Conservation (phyloP, 2,797 vertebrate genomes). For the Micropoecilia bifurca region DNA sequence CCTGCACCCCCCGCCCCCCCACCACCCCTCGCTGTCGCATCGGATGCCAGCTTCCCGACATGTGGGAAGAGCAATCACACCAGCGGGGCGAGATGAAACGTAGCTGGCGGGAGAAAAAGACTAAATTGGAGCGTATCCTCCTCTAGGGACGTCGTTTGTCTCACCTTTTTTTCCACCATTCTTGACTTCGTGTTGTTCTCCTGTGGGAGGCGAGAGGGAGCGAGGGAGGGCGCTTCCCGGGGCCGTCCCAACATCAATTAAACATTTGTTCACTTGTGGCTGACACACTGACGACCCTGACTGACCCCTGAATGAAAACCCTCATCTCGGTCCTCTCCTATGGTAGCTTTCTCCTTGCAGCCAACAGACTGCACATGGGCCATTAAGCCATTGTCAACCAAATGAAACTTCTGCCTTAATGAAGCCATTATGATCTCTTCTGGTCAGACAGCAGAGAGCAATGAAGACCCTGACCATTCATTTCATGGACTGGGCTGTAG, state of each 20-base stretch:
- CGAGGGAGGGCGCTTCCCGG: constrained; percentile 71
- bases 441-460: constrained; percentile 79
- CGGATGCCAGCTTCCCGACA: constrained; percentile 76
- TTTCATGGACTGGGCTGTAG: constrained; percentile 85
- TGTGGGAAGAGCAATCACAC: constrained; percentile 80
- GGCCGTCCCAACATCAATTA: constrained; percentile 86
- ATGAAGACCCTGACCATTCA: constrained; percentile 84
- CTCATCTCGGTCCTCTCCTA: constrained; percentile 79
- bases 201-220: constrained; percentile 69
- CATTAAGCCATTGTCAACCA: constrained; percentile 88
- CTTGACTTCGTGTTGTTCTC: constrained; percentile 75
- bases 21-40: constrained; percentile 48
- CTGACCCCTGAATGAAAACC: constrained; percentile 81
- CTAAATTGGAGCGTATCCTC: constrained; percentile 84
- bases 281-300: constrained; percentile 80
- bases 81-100: constrained; percentile 78
- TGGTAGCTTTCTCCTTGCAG: constrained; percentile 54
- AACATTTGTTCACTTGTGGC: constrained; percentile 84
- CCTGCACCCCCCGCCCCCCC: constrained; percentile 32
- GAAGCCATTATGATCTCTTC: constrained; percentile 87
- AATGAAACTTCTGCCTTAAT: constrained; percentile 87
- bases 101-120: constrained; percentile 67
- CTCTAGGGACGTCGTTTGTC: constrained; percentile 76
- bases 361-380: constrained; percentile 78
- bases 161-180: constrained; percentile 71